These are phyloP conservation scores for Amphipoea lucens DNA, from an alignment of 2,888 invertebrate species.

Conservation along the genomic window DNA sequence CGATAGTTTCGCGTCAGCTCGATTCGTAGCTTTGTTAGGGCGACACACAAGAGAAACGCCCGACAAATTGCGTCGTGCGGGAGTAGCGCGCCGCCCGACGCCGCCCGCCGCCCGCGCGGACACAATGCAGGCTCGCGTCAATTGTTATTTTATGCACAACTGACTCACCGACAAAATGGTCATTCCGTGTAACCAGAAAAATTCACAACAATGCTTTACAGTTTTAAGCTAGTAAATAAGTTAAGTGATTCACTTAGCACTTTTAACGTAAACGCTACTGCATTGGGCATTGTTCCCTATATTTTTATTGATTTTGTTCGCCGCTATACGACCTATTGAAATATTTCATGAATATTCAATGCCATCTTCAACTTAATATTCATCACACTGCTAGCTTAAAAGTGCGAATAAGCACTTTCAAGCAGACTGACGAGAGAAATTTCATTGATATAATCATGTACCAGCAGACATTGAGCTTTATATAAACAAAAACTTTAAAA, in stretches of 20 bases:
- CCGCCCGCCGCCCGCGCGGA: conserved; percentile 54
- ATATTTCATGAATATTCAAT: conserved; percentile 29
- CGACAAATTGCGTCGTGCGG: conserved; percentile 85
- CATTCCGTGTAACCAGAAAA: conserved; percentile 67
- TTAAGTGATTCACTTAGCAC: conserved; percentile 49
- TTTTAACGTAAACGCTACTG: conserved; percentile 33
- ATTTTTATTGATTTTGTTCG: conserved; percentile 45
- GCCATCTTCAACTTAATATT: conserved; percentile 4
- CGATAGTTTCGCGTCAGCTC: conserved; percentile 84
- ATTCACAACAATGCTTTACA: conserved; percentile 63
- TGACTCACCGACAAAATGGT: conserved; percentile 71
- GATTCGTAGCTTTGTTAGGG: conserved; percentile 83
- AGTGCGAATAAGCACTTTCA: background rate
- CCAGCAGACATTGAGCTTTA: background rate
- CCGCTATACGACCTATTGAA: conserved; percentile 24
- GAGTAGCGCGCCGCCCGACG: conserved; percentile 66
- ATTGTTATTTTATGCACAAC: conserved; percentile 84
- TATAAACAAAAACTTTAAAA: background rate
- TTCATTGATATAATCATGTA: background rate
- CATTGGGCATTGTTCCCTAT: conserved; percentile 41
- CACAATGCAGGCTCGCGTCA: conserved; percentile 79
- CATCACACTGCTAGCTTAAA: background rate
- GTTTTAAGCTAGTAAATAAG: conserved; percentile 65
- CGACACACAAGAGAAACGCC: conserved; percentile 85
- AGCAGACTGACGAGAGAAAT: background rate